Conservation (phyloP, 1,140 invertebrate species). For the Protaetia brevitarsis region DNA sequence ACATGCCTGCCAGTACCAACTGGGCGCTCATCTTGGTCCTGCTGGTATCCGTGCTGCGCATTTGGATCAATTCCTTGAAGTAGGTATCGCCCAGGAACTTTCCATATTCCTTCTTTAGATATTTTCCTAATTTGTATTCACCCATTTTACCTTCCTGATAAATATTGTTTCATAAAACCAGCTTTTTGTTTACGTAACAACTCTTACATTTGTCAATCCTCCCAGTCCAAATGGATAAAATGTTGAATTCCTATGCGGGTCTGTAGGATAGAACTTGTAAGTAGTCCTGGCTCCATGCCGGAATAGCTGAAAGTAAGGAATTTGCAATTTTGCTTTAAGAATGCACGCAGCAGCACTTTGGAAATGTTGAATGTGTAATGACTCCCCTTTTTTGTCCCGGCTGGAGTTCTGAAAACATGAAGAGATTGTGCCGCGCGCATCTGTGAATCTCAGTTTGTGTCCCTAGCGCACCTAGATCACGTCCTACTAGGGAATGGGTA, state of each 20-base stretch:
- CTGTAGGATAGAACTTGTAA: slow-evolving; percentile 48
- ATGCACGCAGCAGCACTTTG: too few relatives aligned
- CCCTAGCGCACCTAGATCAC: too few relatives aligned
- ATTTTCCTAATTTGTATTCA: slow-evolving; percentile 48
- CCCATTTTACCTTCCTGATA: slow-evolving; percentile 47
- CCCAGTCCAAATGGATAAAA: slow-evolving; percentile 50
- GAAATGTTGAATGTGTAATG: too few relatives aligned
- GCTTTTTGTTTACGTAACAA: not conserved
- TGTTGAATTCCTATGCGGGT: slow-evolving; percentile 48
- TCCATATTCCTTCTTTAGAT: slow-evolving; percentile 43
- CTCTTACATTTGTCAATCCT: slow-evolving; percentile 52
- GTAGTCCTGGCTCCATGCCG: slow-evolving; percentile 15
- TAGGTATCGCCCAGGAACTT: slow-evolving; percentile 45
- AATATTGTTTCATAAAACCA: not conserved
- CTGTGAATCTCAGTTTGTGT: too few relatives aligned
- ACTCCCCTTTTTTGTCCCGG: too few relatives aligned
- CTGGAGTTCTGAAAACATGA: too few relatives aligned
- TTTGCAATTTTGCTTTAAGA: too few relatives aligned
- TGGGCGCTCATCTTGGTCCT: slow-evolving; percentile 35
- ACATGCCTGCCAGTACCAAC: slow-evolving; percentile 35
- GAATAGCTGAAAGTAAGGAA: not conserved
- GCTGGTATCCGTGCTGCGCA: slow-evolving; percentile 38
- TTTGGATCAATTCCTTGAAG: slow-evolving; percentile 46
- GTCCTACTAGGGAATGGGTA: too few relatives aligned
- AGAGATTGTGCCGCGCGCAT: too few relatives aligned